These are phyloP conservation scores for Sylvietta virens DNA, from an alignment of 2,113 vertebrate genomes.

Conservation along the genomic window DNA sequence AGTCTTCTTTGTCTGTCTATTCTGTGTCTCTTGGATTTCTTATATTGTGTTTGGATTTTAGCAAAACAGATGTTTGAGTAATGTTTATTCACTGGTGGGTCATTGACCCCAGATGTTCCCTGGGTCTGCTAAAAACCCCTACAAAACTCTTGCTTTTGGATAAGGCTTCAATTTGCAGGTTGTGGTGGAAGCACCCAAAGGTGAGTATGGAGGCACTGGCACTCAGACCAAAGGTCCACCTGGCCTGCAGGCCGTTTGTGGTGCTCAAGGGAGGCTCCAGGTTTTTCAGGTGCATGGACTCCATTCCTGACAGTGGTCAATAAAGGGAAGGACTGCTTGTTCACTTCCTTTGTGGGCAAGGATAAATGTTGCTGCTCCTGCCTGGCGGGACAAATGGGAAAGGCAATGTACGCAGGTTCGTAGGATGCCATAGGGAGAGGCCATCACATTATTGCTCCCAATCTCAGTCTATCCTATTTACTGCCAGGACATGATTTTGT, in stretches of 20 bases:
- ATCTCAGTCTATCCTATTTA: neutral
- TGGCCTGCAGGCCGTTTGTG: neutral
- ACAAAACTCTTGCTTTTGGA: neutral
- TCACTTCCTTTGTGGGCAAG: conserved; percentile 46
- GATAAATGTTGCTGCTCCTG: conserved; percentile 52
- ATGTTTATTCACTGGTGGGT: neutral
- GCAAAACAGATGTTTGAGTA: neutral
- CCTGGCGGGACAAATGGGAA: conserved; percentile 38
- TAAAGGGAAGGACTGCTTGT: neutral
- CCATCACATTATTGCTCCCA: neutral
- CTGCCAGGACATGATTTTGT: neutral
- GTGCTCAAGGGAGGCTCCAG: neutral
- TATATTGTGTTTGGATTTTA: neutral
- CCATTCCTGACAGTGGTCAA: conserved; percentile 12
- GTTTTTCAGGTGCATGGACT: neutral
- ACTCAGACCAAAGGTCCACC: neutral
- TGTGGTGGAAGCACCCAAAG: neutral
- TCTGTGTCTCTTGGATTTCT: neutral
- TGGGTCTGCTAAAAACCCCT: neutral
- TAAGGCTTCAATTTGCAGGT: neutral
- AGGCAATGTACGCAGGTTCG: neutral
- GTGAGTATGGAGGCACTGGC: neutral
- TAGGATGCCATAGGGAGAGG: neutral
- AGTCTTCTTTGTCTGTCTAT: neutral
- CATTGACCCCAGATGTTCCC: neutral